These are phyloP conservation scores for Acrocephalus scirpaceus DNA, from an alignment of 2,797 vertebrate species.

Conservation along the genomic window DNA sequence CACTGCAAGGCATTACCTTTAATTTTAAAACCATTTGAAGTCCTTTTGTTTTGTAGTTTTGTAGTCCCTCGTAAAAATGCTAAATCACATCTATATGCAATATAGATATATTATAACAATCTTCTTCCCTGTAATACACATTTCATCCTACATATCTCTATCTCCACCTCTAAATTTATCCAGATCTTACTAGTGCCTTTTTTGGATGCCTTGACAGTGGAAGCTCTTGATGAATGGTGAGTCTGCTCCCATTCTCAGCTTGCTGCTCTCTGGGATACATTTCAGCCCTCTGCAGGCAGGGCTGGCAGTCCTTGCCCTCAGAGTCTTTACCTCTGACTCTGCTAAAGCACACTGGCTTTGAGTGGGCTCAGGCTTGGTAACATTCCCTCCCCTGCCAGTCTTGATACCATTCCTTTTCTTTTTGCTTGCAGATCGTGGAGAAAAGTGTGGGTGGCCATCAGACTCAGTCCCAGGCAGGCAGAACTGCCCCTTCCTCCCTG, in stretches of 20 bases:
- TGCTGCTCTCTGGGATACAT: neutral
- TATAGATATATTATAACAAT: neutral
- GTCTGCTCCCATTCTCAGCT: neutral
- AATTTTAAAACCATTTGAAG: neutral
- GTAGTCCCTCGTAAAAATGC: neutral
- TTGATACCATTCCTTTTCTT: neutral
- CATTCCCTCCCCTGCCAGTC: neutral
- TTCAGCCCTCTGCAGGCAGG: neutral
- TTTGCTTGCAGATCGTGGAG: neutral
- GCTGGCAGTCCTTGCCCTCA: neutral
- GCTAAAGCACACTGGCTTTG: neutral
- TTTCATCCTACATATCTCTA: neutral
- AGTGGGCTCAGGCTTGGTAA: neutral
- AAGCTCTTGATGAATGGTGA: neutral
- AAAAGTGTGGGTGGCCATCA: neutral
- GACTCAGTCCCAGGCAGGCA: neutral
- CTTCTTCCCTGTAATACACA: fast-evolving
- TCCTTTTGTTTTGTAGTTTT: neutral
- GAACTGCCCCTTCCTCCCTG: neutral
- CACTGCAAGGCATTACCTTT: neutral
- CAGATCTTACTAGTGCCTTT: neutral
- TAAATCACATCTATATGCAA: neutral
- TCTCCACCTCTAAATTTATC: neutral
- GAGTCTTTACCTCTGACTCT: neutral
- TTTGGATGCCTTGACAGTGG: neutral